Percentiles rank a stretch among this genome's conserved stretches.
Conservation (phyloP, 2,113 vertebrate species). For the Coptodon bakossiorum region DNA sequence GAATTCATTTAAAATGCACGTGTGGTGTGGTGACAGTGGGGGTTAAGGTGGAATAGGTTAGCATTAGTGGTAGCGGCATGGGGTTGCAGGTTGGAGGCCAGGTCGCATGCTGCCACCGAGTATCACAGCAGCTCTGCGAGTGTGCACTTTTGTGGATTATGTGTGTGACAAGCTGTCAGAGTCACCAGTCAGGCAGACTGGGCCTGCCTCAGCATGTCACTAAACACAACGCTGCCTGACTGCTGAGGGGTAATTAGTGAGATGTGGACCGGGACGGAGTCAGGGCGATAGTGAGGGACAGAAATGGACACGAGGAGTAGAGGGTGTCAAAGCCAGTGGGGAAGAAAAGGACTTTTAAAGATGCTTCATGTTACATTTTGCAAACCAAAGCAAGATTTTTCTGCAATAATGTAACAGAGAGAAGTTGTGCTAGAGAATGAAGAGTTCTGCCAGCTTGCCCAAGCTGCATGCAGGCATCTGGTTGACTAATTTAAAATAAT, state of each 20-base stretch:
- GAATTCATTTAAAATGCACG: constrained; percentile 28
- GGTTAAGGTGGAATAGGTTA: neutral
- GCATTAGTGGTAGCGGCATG: neutral
- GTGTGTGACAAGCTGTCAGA: constrained; percentile 43
- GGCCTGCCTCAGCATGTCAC: constrained; percentile 26
- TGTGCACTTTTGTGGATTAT: neutral
- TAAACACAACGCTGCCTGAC: constrained; percentile 24
- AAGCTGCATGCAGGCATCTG: neutral
- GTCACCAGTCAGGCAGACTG: neutral
- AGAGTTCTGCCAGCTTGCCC: neutral
- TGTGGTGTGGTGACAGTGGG: neutral
- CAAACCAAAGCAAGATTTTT: neutral
- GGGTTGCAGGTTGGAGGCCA: constrained; percentile 1
- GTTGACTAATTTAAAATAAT: neutral
- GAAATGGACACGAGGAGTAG: neutral
- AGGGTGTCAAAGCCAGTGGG: neutral
- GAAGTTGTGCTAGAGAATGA: neutral
- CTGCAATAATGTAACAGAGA: neutral
- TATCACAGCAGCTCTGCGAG: neutral
- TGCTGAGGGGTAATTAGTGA: constrained; percentile 50
- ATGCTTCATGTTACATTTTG: neutral
- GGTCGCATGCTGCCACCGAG: neutral
- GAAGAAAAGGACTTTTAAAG: neutral
- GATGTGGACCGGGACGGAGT: neutral
- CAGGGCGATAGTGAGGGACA: neutral